phyloP scores from a whole-genome alignment of 2,797 vertebrate species.

The Sebastes kiyomatsui region DNA sequence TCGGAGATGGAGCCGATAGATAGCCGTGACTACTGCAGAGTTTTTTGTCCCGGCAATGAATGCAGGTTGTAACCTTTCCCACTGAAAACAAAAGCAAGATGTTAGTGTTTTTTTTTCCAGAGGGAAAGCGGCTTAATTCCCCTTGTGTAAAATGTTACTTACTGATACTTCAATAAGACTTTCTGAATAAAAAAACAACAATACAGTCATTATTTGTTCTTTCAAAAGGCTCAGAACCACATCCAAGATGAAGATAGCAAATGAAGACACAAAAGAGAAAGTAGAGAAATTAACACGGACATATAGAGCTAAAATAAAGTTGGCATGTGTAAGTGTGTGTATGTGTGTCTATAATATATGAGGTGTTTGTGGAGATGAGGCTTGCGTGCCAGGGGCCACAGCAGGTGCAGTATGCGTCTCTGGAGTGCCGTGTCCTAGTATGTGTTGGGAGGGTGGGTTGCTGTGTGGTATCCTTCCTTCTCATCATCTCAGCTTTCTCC shows the following conservation, averaged over 20 bases:
- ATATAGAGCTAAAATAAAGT: constrained; percentile 9
- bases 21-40: background rate
- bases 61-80: background rate
- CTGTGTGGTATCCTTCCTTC: constrained; percentile 50
- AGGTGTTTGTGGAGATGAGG: constrained; percentile 72
- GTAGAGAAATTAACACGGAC: background rate
- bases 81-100: background rate
- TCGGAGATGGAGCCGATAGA: accelerated
- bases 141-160: background rate
- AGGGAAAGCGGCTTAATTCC: background rate
- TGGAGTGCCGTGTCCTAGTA: constrained; percentile 64
- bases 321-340: background rate
- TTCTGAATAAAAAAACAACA: background rate
- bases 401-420: constrained; percentile 74
- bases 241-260: too few relatives aligned
- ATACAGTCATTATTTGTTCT: background rate
- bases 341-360: constrained; percentile 55
- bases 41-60: background rate
- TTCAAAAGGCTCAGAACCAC: background rate
- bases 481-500: constrained; percentile 74
- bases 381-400: constrained; percentile 62
- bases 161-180: background rate
- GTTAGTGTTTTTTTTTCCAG: background rate
- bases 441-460: constrained; percentile 41
- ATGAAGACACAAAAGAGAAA: background rate